phyloP scores from a whole-genome alignment of 1,140 invertebrate genomes.

The Aphidius ervi region DNA sequence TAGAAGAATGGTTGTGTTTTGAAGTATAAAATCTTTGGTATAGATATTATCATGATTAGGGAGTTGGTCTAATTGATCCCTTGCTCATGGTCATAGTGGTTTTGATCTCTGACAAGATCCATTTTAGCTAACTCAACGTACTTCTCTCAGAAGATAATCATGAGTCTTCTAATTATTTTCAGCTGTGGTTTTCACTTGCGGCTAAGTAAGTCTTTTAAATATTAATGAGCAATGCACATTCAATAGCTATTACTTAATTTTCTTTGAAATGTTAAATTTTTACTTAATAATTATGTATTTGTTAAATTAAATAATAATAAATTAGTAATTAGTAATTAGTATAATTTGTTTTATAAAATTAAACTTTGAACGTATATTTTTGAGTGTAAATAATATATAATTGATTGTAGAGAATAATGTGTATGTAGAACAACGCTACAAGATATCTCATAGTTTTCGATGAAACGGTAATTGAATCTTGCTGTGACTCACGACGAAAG shows the following conservation, averaged over 20 bases:
- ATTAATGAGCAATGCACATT: too few species aligned
- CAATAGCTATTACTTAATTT: too few species aligned
- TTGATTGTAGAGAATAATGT: too few species aligned
- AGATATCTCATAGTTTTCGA: neutral
- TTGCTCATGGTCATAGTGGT: constrained; percentile 11
- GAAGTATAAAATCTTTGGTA: too few species aligned
- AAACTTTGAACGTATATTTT: too few species aligned
- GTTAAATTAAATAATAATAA: too few species aligned
- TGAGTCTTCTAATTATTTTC: constrained; percentile 20
- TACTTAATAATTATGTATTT: too few species aligned
- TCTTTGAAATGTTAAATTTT: too few species aligned
- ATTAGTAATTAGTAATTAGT: too few species aligned
- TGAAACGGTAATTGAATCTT: neutral
- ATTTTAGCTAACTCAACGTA: neutral
- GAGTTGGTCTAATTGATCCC: constrained; percentile 14
- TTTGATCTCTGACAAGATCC: constrained; percentile 3
- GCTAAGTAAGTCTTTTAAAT: too few species aligned
- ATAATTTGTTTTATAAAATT: too few species aligned
- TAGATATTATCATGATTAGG: neutral
- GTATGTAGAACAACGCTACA: neutral
- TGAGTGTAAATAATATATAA: too few species aligned
- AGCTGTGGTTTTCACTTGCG: neutral
- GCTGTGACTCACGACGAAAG: constrained; percentile 8
- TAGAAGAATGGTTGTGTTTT: neutral
- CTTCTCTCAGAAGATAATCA: constrained; percentile 15